phyloP scores from a whole-genome alignment of 1,140 invertebrate species.

The Venustaconcha ellipsiformis region DNA sequence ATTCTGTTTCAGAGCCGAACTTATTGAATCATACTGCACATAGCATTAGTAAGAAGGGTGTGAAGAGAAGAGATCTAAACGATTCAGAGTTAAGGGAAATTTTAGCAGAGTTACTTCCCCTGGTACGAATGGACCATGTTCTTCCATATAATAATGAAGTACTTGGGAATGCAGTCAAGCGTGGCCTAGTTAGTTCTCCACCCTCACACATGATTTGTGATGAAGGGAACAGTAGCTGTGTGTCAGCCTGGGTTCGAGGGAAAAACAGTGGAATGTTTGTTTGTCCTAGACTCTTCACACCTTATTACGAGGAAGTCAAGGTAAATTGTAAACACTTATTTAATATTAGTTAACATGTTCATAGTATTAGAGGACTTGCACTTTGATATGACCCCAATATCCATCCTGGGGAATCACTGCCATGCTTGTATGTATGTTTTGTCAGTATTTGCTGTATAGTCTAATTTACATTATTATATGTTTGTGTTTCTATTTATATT shows the following conservation, averaged over 20 bases:
- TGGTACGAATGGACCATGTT: slow-evolving; percentile 90
- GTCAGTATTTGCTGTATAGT: background rate
- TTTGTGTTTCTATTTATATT: slow-evolving; percentile 6
- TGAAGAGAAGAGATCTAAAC: slow-evolving; percentile 86
- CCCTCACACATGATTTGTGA: slow-evolving; percentile 88
- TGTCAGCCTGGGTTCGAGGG: slow-evolving; percentile 89
- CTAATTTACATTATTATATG: too few relatives aligned
- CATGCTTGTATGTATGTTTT: too few relatives aligned
- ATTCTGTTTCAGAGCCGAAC: slow-evolving; percentile 82
- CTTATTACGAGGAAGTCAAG: slow-evolving; percentile 95
- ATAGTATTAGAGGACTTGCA: background rate
- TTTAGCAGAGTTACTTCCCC: slow-evolving; percentile 83
- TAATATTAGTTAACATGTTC: background rate
- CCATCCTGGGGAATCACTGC: background rate
- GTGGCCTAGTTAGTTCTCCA: slow-evolving; percentile 87
- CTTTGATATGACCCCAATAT: background rate
- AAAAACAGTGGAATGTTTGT: slow-evolving; percentile 85
- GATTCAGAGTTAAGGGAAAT: slow-evolving; percentile 90
- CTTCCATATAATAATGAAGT: slow-evolving; percentile 87
- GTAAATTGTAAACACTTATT: slow-evolving; percentile 66
- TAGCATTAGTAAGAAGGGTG: slow-evolving; percentile 86
- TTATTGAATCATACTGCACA: slow-evolving; percentile 91
- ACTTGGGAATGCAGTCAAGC: slow-evolving; percentile 79
- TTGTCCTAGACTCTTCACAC: slow-evolving; percentile 89
- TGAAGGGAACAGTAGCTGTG: slow-evolving; percentile 67